Percentiles rank a stretch among this genome's conserved stretches.
phyloP scores from a whole-genome alignment of 2,797 vertebrate genomes.

The Acrossocheilus fasciatus region DNA sequence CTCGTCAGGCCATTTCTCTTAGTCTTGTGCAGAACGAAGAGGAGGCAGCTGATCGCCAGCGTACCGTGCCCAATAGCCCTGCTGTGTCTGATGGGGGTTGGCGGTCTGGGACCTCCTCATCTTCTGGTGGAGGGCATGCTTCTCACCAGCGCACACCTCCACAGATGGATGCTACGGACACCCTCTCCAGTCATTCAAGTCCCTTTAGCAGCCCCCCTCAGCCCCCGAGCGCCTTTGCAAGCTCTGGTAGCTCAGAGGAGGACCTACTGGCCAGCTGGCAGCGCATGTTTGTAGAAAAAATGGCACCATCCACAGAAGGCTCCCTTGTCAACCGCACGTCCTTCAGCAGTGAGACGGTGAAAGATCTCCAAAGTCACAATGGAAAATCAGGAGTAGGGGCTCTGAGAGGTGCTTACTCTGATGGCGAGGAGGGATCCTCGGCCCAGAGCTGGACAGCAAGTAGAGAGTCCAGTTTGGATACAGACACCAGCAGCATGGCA shows the following conservation, averaged over 20 bases:
- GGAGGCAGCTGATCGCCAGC: conserved; percentile 72
- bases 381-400: conserved; percentile 63
- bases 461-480: conserved; percentile 86
- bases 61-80: conserved; percentile 80
- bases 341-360: conserved; percentile 83
- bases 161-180: conserved; percentile 68
- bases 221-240: conserved; percentile 84
- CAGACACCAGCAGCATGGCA: conserved; percentile 78
- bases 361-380: conserved; percentile 80
- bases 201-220: conserved; percentile 86
- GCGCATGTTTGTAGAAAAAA: conserved; percentile 93
- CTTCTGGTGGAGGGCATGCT: conserved; percentile 66
- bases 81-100: conserved; percentile 73
- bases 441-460: conserved; percentile 86
- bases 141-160: conserved; percentile 65
- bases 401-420: conserved; percentile 77
- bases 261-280: conserved; percentile 96
- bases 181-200: conserved; percentile 83
- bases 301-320: conserved; percentile 77
- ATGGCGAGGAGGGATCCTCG: conserved; percentile 84
- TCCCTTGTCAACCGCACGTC: conserved; percentile 86
- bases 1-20: conserved; percentile 95
- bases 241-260: conserved; percentile 92
- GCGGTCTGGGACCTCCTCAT: conserved; percentile 71
- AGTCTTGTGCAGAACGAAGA: conserved; percentile 91